Conservation (phyloP, 2,797 vertebrate genomes). For the Myotis findleyi region DNA sequence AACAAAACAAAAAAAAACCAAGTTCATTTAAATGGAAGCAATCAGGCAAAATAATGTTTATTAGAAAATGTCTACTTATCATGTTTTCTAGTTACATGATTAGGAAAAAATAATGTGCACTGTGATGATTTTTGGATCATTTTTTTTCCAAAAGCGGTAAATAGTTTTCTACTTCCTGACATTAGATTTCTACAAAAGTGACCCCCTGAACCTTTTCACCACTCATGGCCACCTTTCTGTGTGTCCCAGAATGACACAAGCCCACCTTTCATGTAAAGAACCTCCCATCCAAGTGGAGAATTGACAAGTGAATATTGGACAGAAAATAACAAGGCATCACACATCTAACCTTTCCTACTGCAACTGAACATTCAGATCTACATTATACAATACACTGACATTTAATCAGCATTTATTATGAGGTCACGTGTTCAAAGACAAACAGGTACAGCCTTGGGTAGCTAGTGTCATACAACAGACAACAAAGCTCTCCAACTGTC, state of each 20-base stretch:
- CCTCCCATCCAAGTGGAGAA: too few species aligned
- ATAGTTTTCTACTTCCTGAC: background rate
- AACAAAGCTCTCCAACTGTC: background rate
- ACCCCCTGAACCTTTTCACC: fast-evolving
- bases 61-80: background rate
- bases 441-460: background rate
- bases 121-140: background rate
- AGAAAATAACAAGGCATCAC: background rate
- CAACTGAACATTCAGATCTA: background rate
- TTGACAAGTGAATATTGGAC: too few species aligned
- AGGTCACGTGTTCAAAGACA: background rate
- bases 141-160: background rate
- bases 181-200: background rate
- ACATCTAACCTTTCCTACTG: background rate
- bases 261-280: too few species aligned
- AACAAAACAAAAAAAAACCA: background rate
- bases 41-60: background rate
- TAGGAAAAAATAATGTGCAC: background rate
- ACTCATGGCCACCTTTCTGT: background rate
- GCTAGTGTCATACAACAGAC: background rate
- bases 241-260: fast-evolving
- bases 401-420: background rate
- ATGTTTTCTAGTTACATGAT: background rate
- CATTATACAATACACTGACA: background rate
- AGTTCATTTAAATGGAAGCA: background rate